phyloP scores from a whole-genome alignment of 2,797 vertebrate genomes.

The Propithecus perrieri region DNA sequence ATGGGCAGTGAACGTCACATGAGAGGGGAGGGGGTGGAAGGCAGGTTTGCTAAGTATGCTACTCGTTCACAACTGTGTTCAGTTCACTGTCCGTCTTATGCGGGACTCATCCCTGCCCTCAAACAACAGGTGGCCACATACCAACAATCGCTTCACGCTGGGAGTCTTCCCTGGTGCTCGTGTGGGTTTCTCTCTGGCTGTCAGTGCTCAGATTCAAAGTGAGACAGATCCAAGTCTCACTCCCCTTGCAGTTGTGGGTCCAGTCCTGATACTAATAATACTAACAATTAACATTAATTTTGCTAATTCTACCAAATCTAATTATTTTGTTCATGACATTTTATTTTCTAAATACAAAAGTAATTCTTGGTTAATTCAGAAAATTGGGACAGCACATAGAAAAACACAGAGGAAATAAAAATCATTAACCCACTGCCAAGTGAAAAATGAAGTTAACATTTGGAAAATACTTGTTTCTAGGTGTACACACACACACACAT shows the following conservation, averaged over 20 bases:
- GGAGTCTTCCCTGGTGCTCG: not conserved
- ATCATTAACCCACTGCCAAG: not conserved
- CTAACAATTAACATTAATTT: not conserved
- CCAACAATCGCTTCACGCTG: not conserved
- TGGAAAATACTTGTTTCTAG: constrained; percentile 29
- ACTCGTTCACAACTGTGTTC: not conserved
- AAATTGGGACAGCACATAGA: constrained; percentile 1
- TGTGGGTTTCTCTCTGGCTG: not conserved
- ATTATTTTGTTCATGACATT: constrained; percentile 51
- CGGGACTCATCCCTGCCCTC: not conserved
- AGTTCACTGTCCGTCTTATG: not conserved
- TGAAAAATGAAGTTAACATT: constrained; percentile 49
- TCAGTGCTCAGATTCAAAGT: not conserved
- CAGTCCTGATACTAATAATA: not conserved
- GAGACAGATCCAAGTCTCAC: not conserved
- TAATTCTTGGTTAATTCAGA: constrained; percentile 51
- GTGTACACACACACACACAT: not conserved
- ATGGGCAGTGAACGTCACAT: not conserved
- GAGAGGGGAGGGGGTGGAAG: not conserved
- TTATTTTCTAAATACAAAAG: constrained; percentile 60
- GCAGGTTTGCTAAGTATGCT: not conserved
- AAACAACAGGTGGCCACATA: not conserved
- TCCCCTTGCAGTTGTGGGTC: not conserved
- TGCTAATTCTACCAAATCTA: not conserved
- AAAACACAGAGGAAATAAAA: constrained; percentile 57